A percentile compares a stretch with the other conserved stretches of the same genome.
Evolutionary conservation across 2,888 invertebrate genomes (phyloP).

Genomic region (Cremastinae sp.): DNA sequence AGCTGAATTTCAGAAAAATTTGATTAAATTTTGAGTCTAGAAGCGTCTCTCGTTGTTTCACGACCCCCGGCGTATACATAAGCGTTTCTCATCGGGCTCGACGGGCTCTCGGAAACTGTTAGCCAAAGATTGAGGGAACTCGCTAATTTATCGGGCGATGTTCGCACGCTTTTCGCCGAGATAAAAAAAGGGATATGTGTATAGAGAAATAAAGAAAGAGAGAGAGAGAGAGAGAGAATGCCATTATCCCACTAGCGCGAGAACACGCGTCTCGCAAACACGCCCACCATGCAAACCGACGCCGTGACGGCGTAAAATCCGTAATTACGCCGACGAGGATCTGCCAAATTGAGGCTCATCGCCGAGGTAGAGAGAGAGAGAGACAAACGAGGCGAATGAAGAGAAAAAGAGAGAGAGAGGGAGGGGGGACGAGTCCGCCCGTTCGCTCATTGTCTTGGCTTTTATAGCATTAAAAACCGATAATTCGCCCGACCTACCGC

Average conservation of each 20-base stretch:
- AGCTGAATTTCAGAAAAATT: conserved; percentile 63
- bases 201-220: too few relatives aligned
- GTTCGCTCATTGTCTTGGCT: conserved; percentile 59
- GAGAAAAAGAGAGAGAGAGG: conserved; percentile 11
- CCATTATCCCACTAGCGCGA: conserved; percentile 54
- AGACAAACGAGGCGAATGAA: conserved; percentile 22
- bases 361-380: conserved; percentile 25
- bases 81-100: neutral
- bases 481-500: conserved; percentile 62
- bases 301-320: conserved; percentile 62
- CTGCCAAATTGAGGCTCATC: conserved; percentile 62
- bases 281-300: conserved; percentile 51
- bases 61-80: too few relatives aligned
- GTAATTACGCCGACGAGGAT: conserved; percentile 63
- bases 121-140: conserved; percentile 64
- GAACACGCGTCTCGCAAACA: conserved; percentile 51
- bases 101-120: neutral
- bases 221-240: neutral
- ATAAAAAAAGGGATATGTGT: too few relatives aligned
- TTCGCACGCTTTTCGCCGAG: conserved; percentile 48
- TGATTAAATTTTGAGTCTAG: conserved; percentile 52
- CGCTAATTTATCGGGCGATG: conserved; percentile 68
- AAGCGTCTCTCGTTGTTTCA: neutral
- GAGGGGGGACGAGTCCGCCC: conserved; percentile 24
- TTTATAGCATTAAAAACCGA: conserved; percentile 56